Conservation (phyloP, 2,797 vertebrate species). For the Amblyraja radiata region DNA sequence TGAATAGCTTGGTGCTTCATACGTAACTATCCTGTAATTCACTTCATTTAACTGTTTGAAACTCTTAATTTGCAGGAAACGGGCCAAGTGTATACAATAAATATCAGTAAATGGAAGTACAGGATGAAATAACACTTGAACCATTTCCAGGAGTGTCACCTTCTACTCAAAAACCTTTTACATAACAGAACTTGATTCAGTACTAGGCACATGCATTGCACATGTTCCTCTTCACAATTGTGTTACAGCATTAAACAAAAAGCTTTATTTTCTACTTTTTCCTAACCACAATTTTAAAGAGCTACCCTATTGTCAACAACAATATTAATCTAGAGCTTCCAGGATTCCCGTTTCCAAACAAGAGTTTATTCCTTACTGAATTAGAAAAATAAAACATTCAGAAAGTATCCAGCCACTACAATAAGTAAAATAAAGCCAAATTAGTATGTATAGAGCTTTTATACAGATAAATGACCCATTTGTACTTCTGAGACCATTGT, state of each 20-base stretch:
- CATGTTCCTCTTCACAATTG: background rate
- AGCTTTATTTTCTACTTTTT: background rate
- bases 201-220: background rate
- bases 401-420: background rate
- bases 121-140: background rate
- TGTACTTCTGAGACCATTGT: too few species aligned
- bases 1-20: background rate
- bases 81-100: background rate
- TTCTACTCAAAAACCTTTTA: background rate
- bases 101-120: background rate
- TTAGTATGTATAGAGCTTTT: background rate
- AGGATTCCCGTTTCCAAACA: background rate
- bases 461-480: too few species aligned
- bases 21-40: background rate
- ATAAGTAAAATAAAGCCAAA: background rate
- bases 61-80: background rate
- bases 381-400: background rate
- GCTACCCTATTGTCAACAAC: background rate
- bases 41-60: background rate
- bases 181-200: background rate
- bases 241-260: background rate
- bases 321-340: background rate
- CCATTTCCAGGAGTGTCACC: background rate
- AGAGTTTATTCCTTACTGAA: background rate
- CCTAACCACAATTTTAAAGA: background rate